Base-by-base conservation (phyloP, 2,113 vertebrate genomes). In the Bombycilla garrulus region DNA sequence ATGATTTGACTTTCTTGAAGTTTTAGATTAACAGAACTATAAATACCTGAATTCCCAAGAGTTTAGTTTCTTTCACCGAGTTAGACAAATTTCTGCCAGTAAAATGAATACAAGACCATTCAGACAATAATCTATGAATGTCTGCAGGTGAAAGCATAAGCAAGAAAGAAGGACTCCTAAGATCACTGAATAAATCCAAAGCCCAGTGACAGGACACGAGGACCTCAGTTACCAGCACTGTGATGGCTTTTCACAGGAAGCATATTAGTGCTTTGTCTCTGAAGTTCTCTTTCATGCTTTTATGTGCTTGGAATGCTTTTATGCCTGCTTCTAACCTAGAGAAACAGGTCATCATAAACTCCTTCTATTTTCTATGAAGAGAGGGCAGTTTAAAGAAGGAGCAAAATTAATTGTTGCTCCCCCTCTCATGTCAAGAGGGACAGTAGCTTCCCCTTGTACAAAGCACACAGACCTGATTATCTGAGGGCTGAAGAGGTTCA, bases 351-450 rank as follows among this genome's bases (percentile, higher is more conserved):
- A 72, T 66, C n/a, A 23, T 15, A 28, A 84, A 54, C 12, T 38
- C 21, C 22, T 42, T 53, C 35, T 31, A 29, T 35, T 73, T 77
- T 12, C 28, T 51, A 3, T 15, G 15, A 38, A 44, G 35, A 82
- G 31, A 61, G 23, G 29, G 17, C 3, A 25, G 15, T 35, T 82
- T 53, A 38, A 82, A 78, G 33, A 45, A 81, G 20, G 33, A 64
- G 11, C 4, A 62, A 54, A 84, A 29, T 33, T 2, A 23, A n/a
- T 47, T 2, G 23, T 65, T 88, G 16, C 15, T 57, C 38, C 6
- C 26, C 61, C 12, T n/a, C 8, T n/a, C 3, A 0, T 5, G 14
- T 31, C 11, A 28, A 24, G 47, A 72, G n/a, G 12, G 8, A 5
- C 22, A 5, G 36, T 5, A 36, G 12, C 17, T 90, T 48, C 44